Evolutionary conservation across 2,888 invertebrate species (phyloP).

Genomic region (Eupithecia exiguata): DNA sequence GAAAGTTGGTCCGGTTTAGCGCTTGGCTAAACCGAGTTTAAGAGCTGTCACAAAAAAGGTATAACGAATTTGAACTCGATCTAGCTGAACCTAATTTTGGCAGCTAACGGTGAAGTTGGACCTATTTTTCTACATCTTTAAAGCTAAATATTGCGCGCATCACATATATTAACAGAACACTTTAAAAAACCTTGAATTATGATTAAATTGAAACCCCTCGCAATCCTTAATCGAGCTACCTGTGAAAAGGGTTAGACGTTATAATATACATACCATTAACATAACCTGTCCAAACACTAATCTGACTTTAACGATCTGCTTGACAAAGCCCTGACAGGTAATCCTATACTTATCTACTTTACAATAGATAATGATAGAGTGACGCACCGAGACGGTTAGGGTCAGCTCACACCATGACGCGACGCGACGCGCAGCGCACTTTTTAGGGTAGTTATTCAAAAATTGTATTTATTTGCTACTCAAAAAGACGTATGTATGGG

Average conservation of each 20-base stretch:
- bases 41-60: background rate
- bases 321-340: slow-evolving; percentile 15
- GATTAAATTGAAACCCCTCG: background rate
- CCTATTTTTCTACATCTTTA: background rate
- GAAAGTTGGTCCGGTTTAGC: background rate
- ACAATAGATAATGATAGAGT: slow-evolving; percentile 14
- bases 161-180: background rate
- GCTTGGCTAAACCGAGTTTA: background rate
- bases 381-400: slow-evolving; percentile 12
- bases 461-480: no score
- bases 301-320: slow-evolving; percentile 15
- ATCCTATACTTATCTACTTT: slow-evolving; percentile 8
- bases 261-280: background rate
- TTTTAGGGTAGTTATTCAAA: no score
- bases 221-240: background rate
- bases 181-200: background rate
- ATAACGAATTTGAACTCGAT: background rate
- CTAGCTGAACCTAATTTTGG: background rate
- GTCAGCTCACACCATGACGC: no score
- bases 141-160: background rate
- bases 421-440: no score
- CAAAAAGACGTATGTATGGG: no score
- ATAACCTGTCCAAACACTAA: background rate
- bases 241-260: background rate
- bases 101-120: background rate